phyloP scores from a whole-genome alignment of 2,797 vertebrate genomes.

The Garrulus glandarius region DNA sequence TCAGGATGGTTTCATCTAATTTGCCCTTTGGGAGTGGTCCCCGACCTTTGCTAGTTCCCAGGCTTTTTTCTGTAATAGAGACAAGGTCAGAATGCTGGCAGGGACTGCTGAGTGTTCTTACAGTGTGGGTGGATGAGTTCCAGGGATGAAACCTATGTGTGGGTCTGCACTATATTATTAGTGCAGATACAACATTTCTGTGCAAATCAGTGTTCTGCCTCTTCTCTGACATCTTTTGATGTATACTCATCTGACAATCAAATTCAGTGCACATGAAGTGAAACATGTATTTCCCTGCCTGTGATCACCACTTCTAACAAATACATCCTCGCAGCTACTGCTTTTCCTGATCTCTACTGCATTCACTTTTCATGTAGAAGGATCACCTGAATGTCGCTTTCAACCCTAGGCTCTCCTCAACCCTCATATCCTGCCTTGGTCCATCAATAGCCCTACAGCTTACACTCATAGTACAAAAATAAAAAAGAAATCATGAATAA shows the following conservation, averaged over 20 bases:
- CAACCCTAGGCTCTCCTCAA: not conserved
- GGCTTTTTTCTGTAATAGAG: not conserved
- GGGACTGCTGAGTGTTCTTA: not conserved
- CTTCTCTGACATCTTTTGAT: not conserved
- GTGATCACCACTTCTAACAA: not conserved
- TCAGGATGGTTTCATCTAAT: not conserved
- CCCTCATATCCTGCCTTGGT: not conserved
- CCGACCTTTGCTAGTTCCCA: not conserved
- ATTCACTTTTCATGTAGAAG: not conserved
- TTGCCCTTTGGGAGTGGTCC: not conserved
- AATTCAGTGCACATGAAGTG: not conserved
- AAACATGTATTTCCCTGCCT: not conserved
- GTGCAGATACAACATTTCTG: not conserved
- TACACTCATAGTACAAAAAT: not conserved
- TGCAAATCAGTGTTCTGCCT: not conserved
- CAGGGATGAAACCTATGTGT: not conserved
- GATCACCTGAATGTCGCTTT: not conserved
- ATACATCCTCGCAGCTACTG: not conserved
- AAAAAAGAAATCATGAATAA: not conserved
- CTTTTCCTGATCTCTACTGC: not conserved
- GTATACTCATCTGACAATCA: not conserved
- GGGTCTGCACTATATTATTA: not conserved
- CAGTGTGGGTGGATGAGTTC: not conserved
- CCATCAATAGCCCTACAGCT: not conserved
- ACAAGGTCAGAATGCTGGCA: not conserved